These are phyloP conservation scores for Centruroides vittatus DNA, from an alignment of 1,140 invertebrate genomes.

Conservation along the genomic window DNA sequence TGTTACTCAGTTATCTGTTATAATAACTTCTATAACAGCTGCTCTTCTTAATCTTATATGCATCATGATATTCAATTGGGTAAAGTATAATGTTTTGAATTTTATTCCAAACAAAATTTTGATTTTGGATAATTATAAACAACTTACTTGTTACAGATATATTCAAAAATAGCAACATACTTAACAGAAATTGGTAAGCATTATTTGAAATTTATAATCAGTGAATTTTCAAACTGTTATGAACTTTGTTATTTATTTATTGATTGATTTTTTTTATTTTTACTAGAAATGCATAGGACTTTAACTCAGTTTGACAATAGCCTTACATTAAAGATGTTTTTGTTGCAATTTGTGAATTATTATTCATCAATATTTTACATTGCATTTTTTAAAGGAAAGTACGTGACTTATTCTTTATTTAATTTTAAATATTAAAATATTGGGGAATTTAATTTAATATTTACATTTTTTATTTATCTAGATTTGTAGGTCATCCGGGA, in stretches of 20 bases:
- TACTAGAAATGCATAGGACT: conserved; percentile 69
- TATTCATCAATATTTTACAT: conserved; percentile 98
- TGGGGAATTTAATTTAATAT: not conserved
- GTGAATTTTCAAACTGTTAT: not conserved
- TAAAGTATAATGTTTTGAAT: conserved; percentile 21
- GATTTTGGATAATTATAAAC: not conserved
- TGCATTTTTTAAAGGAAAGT: conserved; percentile 88
- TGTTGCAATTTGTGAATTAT: conserved; percentile 97
- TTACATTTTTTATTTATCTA: conserved; percentile 12
- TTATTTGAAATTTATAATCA: not conserved
- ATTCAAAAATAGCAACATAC: conserved; percentile 44
- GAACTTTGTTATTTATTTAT: not conserved
- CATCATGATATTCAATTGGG: conserved; percentile 74
- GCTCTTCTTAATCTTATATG: conserved; percentile 72
- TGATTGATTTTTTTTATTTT: not conserved
- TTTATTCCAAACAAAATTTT: not conserved
- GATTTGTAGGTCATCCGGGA: conserved; percentile 57
- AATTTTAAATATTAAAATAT: not conserved
- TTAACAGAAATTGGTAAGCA: conserved; percentile 62
- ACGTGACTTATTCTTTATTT: conserved; percentile 6
- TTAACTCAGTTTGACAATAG: conserved; percentile 97
- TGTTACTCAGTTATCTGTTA: conserved; percentile 49
- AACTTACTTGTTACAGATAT: conserved; percentile 12
- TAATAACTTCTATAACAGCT: conserved; percentile 68
- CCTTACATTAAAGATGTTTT: conserved; percentile 89